Evolutionary conservation across 2,797 vertebrate species (phyloP).

Genomic region (Hoplostethus mediterraneus): DNA sequence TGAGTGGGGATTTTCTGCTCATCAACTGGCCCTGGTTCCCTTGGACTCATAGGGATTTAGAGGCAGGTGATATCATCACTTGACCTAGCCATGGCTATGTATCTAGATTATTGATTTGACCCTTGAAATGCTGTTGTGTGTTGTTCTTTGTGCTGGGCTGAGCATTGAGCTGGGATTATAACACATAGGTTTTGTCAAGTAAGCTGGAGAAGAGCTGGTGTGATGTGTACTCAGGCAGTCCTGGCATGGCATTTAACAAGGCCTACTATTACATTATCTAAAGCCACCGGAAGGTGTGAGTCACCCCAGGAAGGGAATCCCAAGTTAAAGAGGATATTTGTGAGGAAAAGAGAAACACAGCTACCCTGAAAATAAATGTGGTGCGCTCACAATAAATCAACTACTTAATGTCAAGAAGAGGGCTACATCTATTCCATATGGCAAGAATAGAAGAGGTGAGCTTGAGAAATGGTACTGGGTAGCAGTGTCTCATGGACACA

Average conservation of each 20-base stretch:
- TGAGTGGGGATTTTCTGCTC: not conserved
- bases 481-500: not conserved
- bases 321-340: constrained; percentile 28
- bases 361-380: not conserved
- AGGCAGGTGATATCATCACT: not conserved
- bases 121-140: not conserved
- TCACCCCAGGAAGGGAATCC: constrained; percentile 53
- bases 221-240: constrained; percentile 58
- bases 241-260: constrained; percentile 57
- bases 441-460: not conserved
- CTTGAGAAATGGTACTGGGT: not conserved
- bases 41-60: not conserved
- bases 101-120: not conserved
- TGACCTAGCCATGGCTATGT: not conserved
- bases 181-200: constrained; percentile 20
- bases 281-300: constrained; percentile 45
- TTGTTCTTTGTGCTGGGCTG: not conserved
- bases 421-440: not conserved
- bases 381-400: no score
- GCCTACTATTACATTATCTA: constrained; percentile 52
- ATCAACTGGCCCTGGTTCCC: not conserved
- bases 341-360: constrained; percentile 5
- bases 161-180: not conserved
- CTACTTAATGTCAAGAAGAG: not conserved
- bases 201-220: constrained; percentile 11